Base-by-base conservation (phyloP, 2,797 vertebrate genomes). In the Eleutherodactylus coqui region DNA sequence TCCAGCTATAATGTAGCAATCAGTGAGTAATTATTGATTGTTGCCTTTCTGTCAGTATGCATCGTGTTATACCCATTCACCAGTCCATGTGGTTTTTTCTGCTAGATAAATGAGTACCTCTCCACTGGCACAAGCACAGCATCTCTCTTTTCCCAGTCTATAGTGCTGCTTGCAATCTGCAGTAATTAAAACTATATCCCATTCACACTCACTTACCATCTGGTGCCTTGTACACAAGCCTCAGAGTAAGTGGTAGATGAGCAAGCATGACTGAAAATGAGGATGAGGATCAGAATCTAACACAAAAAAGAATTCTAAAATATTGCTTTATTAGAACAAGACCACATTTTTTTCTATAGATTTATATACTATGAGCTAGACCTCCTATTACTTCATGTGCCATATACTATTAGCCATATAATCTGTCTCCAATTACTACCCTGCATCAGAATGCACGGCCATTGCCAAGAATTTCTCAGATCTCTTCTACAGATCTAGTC, bases 121-220 rank as follows among this genome's bases (percentile, higher is more conserved):
- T 79, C 73, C 81, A 62, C 55, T 83, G 81, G 75, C 81, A 83
- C 64, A 62, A 64, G 81, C 82, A 84, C 93, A 95, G 93, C 94
- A 93, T 92, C 91, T 91, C 90, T 88, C 88, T 82, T 93, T 91
- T 92, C 93, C 91, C 91, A 92, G 92, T 93, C 94, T 94, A 93
- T 95, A 93, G 94, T 95, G 94, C 93, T 93, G 91, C 94, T 95
- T 94, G 94, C 95, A 95, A 95, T 95, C 95, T 95, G 94, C 94
- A 95, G 94, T 95, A 95, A 95, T 95, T 95, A 95, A 95, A 95
- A 95, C 94, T 95, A 95, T 95, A 95, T 95, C 94, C 95, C 94
- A 95, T 95, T 95, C 94, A 93, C 93, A 94, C 94, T 95, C 95
- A 95, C 92, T 93, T 90, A 91, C 95, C 95, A 95, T 95, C 95